These are phyloP conservation scores for Mizuhopecten yessoensis DNA, from an alignment of 1,140 invertebrate genomes.

Conservation along the genomic window DNA sequence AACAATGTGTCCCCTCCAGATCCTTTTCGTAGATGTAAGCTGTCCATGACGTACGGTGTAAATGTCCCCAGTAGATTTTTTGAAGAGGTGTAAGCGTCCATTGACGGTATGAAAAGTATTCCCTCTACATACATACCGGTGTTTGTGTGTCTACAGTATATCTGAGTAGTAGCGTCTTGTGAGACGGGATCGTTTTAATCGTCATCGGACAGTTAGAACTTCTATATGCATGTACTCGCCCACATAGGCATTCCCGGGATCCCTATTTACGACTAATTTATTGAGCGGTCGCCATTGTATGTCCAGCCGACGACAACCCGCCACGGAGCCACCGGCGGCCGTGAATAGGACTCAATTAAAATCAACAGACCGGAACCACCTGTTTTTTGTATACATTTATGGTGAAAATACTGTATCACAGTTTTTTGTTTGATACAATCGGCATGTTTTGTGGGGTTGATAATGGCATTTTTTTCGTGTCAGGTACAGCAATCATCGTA, in stretches of 20 bases:
- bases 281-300: constrained; percentile 3
- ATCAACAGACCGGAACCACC: background rate
- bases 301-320: background rate
- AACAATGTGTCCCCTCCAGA: no score
- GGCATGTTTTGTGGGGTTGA: background rate
- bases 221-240: no score
- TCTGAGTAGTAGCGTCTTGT: no score
- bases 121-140: no score
- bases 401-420: background rate
- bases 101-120: no score
- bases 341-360: background rate
- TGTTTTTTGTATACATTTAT: background rate
- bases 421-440: background rate
- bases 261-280: constrained; percentile 8
- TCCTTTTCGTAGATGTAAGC: no score
- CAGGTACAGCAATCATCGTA: background rate
- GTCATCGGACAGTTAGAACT: no score
- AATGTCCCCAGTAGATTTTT: no score
- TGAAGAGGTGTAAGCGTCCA: no score
- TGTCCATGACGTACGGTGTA: no score
- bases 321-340: background rate
- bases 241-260: background rate
- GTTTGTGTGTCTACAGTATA: no score
- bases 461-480: background rate
- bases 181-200: no score